phyloP scores from a whole-genome alignment of 2,113 vertebrate genomes.

The Sinocyclocheilus anophthalmus region DNA sequence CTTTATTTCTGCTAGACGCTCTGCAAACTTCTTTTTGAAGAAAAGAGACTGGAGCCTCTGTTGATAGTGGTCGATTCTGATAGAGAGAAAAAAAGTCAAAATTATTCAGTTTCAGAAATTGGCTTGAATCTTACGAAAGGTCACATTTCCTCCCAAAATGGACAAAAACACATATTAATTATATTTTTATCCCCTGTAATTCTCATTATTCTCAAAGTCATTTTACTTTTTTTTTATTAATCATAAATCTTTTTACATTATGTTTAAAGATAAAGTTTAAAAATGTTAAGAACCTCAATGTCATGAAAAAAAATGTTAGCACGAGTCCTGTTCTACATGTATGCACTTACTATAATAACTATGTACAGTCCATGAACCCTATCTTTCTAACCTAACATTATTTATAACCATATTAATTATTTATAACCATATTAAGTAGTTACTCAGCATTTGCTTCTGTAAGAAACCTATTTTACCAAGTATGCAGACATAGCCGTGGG shows the following conservation, averaged over 20 bases:
- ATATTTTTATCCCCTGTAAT: too few relatives aligned
- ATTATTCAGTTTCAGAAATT: neutral
- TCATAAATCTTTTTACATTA: neutral
- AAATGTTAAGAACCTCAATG: neutral
- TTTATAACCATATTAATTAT: neutral
- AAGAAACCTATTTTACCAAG: neutral
- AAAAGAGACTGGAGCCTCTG: conserved; percentile 94
- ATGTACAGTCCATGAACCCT: neutral
- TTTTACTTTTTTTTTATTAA: neutral
- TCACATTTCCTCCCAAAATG: neutral
- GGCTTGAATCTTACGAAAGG: neutral
- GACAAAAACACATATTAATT: neutral
- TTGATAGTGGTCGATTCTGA: conserved; percentile 98
- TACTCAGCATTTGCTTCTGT: neutral
- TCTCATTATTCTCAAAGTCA: neutral
- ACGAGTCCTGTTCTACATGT: neutral
- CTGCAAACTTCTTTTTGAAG: conserved; percentile 99
- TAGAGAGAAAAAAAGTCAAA: conserved; percentile 40
- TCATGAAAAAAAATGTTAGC: neutral
- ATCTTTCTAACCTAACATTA: neutral
- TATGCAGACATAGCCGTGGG: neutral
- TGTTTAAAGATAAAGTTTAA: neutral
- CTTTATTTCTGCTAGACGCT: conserved; percentile 94
- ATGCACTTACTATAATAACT: neutral
- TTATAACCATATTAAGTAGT: neutral